These are phyloP conservation scores for Murina feae DNA, from an alignment of 2,113 vertebrate species.

Conservation along the genomic window DNA sequence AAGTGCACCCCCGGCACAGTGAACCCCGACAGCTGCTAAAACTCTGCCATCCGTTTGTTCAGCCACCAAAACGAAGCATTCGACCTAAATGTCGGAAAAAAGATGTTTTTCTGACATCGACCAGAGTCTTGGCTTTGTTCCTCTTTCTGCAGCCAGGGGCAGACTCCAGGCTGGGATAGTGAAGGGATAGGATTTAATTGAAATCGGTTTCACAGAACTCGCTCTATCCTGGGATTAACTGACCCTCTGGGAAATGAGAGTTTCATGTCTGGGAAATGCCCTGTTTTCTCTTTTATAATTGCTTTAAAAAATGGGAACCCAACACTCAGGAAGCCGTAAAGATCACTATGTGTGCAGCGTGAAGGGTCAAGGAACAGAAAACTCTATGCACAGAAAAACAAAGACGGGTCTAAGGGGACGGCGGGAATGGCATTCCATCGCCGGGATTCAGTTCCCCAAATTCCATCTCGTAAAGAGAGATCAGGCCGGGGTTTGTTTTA, in stretches of 20 bases:
- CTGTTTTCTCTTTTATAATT: slow-evolving; percentile 43
- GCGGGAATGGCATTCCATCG: not conserved
- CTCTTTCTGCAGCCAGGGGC: not conserved
- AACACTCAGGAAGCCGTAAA: not conserved
- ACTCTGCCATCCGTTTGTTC: slow-evolving; percentile 54
- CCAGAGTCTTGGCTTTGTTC: slow-evolving; percentile 53
- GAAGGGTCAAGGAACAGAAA: not conserved
- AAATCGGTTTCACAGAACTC: slow-evolving; percentile 23
- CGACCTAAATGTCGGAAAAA: slow-evolving; percentile 28
- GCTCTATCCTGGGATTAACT: slow-evolving; percentile 7
- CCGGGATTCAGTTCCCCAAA: not conserved
- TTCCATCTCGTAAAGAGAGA: not conserved
- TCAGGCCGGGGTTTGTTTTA: not conserved
- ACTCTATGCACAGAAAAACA: not conserved
- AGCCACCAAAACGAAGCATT: slow-evolving; percentile 42
- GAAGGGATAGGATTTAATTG: slow-evolving; percentile 35
- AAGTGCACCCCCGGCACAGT: slow-evolving; percentile 52
- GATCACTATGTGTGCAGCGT: not conserved
- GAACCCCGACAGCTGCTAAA: slow-evolving; percentile 77
- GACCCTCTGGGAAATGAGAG: slow-evolving; percentile 8
- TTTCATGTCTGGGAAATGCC: slow-evolving; percentile 36
- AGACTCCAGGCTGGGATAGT: not conserved
- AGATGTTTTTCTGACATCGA: slow-evolving; percentile 14
- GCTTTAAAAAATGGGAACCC: slow-evolving; percentile 6
- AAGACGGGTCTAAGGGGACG: not conserved